Evolutionary conservation across 2,113 vertebrate genomes (phyloP), one percentile per base, ranked within the genome.

Genomic region (Castor canadensis): DNA sequence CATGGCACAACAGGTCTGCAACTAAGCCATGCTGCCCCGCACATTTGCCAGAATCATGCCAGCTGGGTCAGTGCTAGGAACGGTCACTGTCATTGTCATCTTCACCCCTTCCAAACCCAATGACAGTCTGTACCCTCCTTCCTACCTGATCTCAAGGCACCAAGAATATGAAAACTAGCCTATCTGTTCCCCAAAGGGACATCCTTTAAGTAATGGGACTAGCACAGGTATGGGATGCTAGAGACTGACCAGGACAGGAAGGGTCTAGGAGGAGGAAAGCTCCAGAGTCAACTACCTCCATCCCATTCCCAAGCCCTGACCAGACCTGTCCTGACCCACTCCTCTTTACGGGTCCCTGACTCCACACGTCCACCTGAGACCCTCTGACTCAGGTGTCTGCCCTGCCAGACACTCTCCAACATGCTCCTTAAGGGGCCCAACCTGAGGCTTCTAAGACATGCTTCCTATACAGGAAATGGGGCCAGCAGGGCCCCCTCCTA

Each of bases 281-380:
- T 79, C 85, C 35, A 71, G 60, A 60, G 5, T 17, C 12, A 67
- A 45, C 54, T 17, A 12, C 40, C 10, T 9, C 54, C 20, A 10
- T n/a, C 16, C 13, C 6, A 22, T 73, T 67, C 52, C 54, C 87
- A 40, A 0, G 2, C 16, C 54, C 58, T 60, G 66, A 43, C 22
- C 30, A 28, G 26, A 35, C n/a, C 35, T 2, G 7, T 58, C 38
- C 54, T 62, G 28, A n/a, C 38, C 11, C 58, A 17, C 38, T 60
- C 58, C 40, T 67, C 19, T 47, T 60, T 4, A 76, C 32, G 89
- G 47, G 16, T 20, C 20, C 40, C 32, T 17, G 0, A 22, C 5
- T n/a, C n/a, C 35, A n/a, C n/a, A 32, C 0, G 0, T 20, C 5
- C 6, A 8, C 1, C 24, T 2, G 49, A 77, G 38, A 86, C 9